These are phyloP conservation scores for Ovibos moschatus DNA, from an alignment of 2,113 vertebrate species.

Conservation along the genomic window DNA sequence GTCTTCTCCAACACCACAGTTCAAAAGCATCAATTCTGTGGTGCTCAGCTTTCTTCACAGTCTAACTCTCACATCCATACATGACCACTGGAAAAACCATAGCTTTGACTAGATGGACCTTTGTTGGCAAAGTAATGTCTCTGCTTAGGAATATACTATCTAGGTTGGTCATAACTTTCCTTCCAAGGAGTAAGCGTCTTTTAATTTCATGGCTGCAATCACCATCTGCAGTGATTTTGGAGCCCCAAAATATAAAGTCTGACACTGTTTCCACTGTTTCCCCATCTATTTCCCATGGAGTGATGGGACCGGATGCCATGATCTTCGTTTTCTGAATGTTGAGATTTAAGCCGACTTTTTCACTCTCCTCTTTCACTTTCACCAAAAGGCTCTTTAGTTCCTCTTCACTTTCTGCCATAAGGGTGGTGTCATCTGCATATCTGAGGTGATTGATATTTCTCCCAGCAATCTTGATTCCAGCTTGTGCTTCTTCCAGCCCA, in stretches of 20 bases:
- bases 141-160: not conserved
- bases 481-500: not conserved
- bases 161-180: not conserved
- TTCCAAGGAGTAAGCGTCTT: not conserved
- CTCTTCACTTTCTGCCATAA: not conserved
- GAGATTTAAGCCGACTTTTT: not conserved
- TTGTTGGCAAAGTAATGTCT: not conserved
- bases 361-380: not conserved
- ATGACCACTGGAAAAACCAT: not conserved
- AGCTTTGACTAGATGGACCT: not conserved
- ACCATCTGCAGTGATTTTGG: not conserved
- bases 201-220: not conserved
- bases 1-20: not conserved
- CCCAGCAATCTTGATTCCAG: not conserved
- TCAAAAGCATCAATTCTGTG: not conserved
- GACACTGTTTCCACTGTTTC: not conserved
- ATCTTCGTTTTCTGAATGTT: not conserved
- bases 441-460: not conserved
- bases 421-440: not conserved
- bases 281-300: not conserved
- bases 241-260: not conserved
- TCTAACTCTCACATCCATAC: not conserved
- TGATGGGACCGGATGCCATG: not conserved
- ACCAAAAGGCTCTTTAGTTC: not conserved
- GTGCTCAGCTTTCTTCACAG: fast-evolving